These are phyloP conservation scores for Rhopalosiphum maidis DNA, from an alignment of 1,140 invertebrate genomes.

Conservation along the genomic window DNA sequence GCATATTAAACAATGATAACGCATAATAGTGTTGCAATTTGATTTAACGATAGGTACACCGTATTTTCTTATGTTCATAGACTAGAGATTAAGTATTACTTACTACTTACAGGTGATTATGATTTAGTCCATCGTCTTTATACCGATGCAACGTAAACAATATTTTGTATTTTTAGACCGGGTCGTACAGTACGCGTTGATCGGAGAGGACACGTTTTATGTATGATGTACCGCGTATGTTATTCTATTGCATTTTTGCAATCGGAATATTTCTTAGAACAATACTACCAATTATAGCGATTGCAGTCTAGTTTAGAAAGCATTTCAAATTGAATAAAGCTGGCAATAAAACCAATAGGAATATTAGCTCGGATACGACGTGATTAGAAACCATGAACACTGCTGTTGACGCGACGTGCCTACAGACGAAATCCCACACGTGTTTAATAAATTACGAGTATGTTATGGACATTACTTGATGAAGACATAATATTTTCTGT, in stretches of 20 bases:
- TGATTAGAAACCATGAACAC: constrained; percentile 18
- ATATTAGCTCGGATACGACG: neutral
- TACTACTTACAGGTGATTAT: neutral
- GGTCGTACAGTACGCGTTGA: neutral
- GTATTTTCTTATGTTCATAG: neutral
- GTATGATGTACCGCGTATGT: neutral
- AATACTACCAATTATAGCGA: neutral
- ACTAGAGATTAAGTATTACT: neutral
- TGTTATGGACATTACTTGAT: neutral
- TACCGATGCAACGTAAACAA: neutral
- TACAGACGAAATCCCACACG: no score
- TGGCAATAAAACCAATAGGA: neutral
- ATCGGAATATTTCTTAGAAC: neutral
- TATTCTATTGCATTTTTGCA: neutral
- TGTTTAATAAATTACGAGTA: neutral
- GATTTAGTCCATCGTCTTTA: neutral
- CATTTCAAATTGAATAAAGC: neutral
- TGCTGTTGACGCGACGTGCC: neutral
- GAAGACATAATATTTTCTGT: neutral
- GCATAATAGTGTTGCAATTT: no score
- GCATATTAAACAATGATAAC: no score
- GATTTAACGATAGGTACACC: no score
- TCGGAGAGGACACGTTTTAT: neutral
- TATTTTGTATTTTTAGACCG: neutral
- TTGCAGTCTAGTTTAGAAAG: neutral